Evolutionary conservation across 2,888 invertebrate species (phyloP).

Genomic region (Orgyia antiqua): DNA sequence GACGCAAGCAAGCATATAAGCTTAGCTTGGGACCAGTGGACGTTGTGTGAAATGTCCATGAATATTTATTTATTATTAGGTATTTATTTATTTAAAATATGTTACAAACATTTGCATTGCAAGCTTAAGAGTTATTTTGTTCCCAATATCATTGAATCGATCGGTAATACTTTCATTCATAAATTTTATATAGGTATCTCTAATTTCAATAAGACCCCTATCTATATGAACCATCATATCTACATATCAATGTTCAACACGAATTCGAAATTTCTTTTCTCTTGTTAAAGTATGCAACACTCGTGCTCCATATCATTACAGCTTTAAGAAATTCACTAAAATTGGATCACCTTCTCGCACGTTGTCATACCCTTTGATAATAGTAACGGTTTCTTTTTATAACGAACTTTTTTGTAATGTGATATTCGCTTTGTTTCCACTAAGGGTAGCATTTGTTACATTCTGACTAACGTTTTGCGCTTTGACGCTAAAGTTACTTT

Average conservation of each 20-base stretch:
- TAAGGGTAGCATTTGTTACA: constrained; percentile 66
- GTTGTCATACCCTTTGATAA: constrained; percentile 72
- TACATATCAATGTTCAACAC: constrained; percentile 73
- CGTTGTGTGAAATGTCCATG: too few species aligned
- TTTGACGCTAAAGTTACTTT: constrained; percentile 57
- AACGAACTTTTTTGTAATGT: constrained; percentile 75
- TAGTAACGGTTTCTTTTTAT: constrained; percentile 74
- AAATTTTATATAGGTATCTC: constrained; percentile 50
- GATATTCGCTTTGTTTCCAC: constrained; percentile 71
- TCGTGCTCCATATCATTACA: constrained; percentile 75
- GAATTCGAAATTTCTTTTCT: constrained; percentile 70
- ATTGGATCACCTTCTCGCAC: constrained; percentile 69
- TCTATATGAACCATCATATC: constrained; percentile 71
- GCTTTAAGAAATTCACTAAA: constrained; percentile 64
- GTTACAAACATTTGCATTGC: constrained; percentile 28
- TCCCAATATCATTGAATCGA: constrained; percentile 43
- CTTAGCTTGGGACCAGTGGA: too few species aligned
- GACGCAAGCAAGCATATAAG: too few species aligned
- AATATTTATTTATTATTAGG: too few species aligned
- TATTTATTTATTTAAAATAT: too few species aligned
- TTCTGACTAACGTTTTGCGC: constrained; percentile 50
- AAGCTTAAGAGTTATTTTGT: constrained; percentile 18
- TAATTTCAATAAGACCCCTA: constrained; percentile 74
- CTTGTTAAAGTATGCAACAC: constrained; percentile 69
- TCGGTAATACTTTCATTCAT: constrained; percentile 47